Conservation (phyloP, 2,113 vertebrate genomes). For the Sialia sialis region DNA sequence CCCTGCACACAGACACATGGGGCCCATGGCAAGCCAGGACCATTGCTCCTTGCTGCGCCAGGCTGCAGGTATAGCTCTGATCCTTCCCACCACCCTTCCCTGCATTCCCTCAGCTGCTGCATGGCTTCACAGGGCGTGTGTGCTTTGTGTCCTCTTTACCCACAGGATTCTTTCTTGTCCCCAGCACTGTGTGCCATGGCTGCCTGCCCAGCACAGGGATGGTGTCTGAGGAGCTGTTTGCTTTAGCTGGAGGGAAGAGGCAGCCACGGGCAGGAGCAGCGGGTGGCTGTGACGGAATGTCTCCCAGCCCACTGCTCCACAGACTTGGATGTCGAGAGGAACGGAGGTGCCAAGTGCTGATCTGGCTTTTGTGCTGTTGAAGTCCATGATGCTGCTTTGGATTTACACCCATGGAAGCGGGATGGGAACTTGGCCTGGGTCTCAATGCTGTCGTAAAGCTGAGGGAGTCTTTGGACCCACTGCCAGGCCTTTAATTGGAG, state of each 20-base stretch:
- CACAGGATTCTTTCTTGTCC: background rate
- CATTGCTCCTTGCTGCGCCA: rapidly evolving
- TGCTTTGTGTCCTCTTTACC: background rate
- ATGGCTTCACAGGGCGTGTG: rapidly evolving
- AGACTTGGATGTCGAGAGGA: background rate
- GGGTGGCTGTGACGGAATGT: background rate
- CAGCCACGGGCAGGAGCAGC: background rate
- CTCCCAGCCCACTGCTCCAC: background rate
- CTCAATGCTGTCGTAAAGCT: background rate
- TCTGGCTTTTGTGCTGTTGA: background rate
- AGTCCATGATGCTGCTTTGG: background rate
- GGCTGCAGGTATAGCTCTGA: background rate
- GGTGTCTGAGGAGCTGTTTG: slow-evolving; percentile 25
- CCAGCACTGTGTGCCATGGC: background rate
- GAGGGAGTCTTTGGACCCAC: background rate
- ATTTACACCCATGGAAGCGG: background rate
- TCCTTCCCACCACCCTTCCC: background rate
- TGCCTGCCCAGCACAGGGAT: rapidly evolving
- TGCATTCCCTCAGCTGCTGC: background rate
- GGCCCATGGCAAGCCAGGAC: rapidly evolving
- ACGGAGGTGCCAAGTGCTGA: background rate
- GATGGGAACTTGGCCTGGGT: background rate
- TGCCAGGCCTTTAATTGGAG: background rate
- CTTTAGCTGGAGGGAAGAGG: background rate
- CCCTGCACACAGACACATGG: rapidly evolving